Conservation (phyloP, 2,113 vertebrate genomes). For the Antechinus stuartii region DNA sequence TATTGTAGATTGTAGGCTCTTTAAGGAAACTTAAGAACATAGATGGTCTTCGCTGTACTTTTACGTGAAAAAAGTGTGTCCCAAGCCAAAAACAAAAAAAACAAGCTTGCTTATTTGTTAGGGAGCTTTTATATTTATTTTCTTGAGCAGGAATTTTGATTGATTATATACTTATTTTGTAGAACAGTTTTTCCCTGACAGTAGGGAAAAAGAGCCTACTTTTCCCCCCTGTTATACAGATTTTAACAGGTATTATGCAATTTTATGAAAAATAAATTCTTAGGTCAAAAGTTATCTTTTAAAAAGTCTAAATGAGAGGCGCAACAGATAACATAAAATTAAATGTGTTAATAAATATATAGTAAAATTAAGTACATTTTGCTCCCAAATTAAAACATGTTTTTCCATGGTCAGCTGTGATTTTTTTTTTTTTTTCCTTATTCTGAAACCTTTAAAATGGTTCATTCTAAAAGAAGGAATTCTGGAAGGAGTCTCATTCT, state of each 20-base stretch:
- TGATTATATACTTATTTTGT: neutral
- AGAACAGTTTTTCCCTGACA: neutral
- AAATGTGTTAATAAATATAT: neutral
- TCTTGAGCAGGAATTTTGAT: neutral
- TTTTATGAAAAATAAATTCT: neutral
- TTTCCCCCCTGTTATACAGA: neutral
- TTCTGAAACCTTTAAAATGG: neutral
- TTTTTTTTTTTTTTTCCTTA: neutral
- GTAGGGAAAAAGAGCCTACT: neutral
- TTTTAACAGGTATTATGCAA: neutral
- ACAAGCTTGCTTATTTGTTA: neutral
- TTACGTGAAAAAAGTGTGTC: neutral
- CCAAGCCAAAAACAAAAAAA: neutral
- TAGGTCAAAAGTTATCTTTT: neutral
- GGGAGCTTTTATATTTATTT: neutral
- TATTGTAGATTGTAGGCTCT: neutral
- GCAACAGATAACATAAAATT: neutral
- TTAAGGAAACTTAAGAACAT: neutral
- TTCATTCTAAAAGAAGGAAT: neutral
- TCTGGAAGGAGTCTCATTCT: neutral
- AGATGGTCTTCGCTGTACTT: neutral
- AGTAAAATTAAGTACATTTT: neutral
- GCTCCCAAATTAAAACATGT: neutral
- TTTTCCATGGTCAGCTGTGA: neutral
- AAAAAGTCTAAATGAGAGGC: neutral